Evolutionary conservation across 2,888 invertebrate species (phyloP).

Genomic region (Aquatica leii): DNA sequence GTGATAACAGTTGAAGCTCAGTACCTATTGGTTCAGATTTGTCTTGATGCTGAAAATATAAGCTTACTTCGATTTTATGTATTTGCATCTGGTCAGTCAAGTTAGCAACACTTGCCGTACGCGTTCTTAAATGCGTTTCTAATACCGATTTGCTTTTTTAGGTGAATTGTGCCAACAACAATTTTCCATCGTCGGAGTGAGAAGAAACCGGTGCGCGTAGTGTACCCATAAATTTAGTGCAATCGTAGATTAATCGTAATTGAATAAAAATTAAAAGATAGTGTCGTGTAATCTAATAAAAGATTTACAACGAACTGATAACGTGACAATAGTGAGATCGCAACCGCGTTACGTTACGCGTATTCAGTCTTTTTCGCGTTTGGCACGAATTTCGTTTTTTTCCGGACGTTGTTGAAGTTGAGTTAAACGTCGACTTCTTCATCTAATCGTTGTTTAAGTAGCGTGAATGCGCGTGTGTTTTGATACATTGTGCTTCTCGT

Average conservation of each 20-base stretch:
- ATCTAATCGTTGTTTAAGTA: slow-evolving; percentile 25
- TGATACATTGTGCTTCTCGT: slow-evolving; percentile 87
- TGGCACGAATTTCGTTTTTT: slow-evolving; percentile 7
- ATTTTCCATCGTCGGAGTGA: slow-evolving; percentile 12
- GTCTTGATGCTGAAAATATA: not conserved
- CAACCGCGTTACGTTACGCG: no score
- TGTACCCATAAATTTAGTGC: not conserved
- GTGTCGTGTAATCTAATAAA: slow-evolving; percentile 14
- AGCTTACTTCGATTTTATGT: not conserved
- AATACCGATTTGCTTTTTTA: slow-evolving; percentile 27
- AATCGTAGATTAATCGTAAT: slow-evolving; percentile 1
- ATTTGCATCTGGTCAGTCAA: not conserved
- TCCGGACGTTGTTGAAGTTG: not conserved
- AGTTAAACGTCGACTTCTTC: slow-evolving; percentile 18
- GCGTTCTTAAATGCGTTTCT: not conserved
- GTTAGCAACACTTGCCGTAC: not conserved
- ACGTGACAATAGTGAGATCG: no score
- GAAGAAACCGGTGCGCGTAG: slow-evolving; percentile 5
- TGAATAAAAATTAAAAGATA: not conserved
- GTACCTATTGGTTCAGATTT: slow-evolving; percentile 10
- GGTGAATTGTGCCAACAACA: slow-evolving; percentile 22
- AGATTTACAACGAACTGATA: no score
- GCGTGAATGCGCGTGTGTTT: slow-evolving; percentile 86
- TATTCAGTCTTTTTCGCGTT: slow-evolving; percentile 10
- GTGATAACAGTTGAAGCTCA: slow-evolving; percentile 14